These are phyloP conservation scores for Cyclargus thomasi DNA, from an alignment of 1,140 invertebrate species.

Conservation along the genomic window DNA sequence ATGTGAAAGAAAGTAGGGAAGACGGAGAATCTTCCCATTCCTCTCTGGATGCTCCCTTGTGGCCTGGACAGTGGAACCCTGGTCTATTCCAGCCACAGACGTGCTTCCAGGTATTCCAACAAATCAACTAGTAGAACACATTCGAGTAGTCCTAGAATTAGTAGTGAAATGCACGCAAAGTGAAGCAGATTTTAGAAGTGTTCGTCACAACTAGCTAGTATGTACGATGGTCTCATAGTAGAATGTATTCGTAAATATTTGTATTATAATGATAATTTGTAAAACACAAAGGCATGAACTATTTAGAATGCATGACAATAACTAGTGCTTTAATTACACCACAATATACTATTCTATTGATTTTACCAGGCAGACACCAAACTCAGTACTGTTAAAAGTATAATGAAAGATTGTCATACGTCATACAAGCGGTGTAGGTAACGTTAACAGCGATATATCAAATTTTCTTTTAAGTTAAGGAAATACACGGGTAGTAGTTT, in stretches of 20 bases:
- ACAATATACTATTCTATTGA: slow-evolving; percentile 7
- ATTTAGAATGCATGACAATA: slow-evolving; percentile 70
- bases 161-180: slow-evolving; percentile 39
- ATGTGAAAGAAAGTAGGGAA: slow-evolving; percentile 33
- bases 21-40: slow-evolving; percentile 31
- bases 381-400: not conserved
- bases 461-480: not conserved
- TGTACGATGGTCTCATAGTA: slow-evolving; percentile 48
- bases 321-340: slow-evolving; percentile 60
- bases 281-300: slow-evolving; percentile 28
- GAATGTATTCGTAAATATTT: slow-evolving; percentile 28
- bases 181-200: slow-evolving; percentile 10
- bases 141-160: slow-evolving; percentile 33
- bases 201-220: slow-evolving; percentile 31
- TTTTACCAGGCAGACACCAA: not conserved
- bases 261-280: slow-evolving; percentile 25
- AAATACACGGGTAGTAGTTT: not conserved
- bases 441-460: too few relatives aligned
- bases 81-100: slow-evolving; percentile 67
- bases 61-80: slow-evolving; percentile 66
- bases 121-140: slow-evolving; percentile 69
- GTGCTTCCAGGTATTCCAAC: slow-evolving; percentile 76
- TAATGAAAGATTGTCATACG: not conserved
- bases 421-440: too few relatives aligned
- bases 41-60: slow-evolving; percentile 46